Conservation (phyloP, 2,797 vertebrate genomes). For the Coreius guichenoti region DNA sequence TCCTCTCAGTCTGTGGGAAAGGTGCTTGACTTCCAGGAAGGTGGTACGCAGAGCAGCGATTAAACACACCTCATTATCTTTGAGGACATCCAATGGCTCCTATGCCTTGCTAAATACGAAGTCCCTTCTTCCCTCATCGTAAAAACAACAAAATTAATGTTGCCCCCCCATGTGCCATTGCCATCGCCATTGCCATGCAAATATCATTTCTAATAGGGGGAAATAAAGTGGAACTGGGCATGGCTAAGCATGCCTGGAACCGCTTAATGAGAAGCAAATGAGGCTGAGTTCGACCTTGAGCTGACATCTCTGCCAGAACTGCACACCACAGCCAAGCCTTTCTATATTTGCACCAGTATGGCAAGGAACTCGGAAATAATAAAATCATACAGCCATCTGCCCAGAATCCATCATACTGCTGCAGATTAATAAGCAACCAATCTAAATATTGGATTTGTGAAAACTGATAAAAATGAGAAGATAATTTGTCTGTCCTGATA, state of each 20-base stretch:
- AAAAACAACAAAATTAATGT: background rate
- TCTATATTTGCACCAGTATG: slow-evolving; percentile 50
- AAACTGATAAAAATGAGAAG: slow-evolving; percentile 34
- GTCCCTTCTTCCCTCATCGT: background rate
- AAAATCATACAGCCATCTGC: slow-evolving; percentile 61
- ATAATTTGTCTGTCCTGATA: slow-evolving; percentile 18
- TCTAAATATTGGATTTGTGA: slow-evolving; percentile 47
- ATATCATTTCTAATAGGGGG: slow-evolving; percentile 19
- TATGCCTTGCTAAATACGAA: background rate
- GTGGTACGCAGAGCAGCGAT: slow-evolving; percentile 8
- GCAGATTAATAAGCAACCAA: slow-evolving; percentile 36
- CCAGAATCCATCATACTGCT: slow-evolving; percentile 50
- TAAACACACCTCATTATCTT: slow-evolving; percentile 22
- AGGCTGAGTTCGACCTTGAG: slow-evolving; percentile 29
- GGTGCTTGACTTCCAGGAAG: slow-evolving; percentile 36
- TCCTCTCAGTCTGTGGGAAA: slow-evolving; percentile 50
- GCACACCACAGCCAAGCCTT: slow-evolving; percentile 44
- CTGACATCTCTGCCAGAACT: slow-evolving; percentile 11
- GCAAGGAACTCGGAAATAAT: slow-evolving; percentile 58
- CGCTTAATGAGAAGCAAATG: slow-evolving; percentile 47
- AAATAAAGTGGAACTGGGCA: slow-evolving; percentile 39
- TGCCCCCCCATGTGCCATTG: background rate
- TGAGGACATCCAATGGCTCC: slow-evolving; percentile 15
- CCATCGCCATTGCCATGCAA: slow-evolving; percentile 21
- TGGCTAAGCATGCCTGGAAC: slow-evolving; percentile 48